A percentile compares a stretch with the other conserved stretches of the same genome.
phyloP scores from a whole-genome alignment of 2,888 invertebrate genomes.

The Yponomeuta malinellus region DNA sequence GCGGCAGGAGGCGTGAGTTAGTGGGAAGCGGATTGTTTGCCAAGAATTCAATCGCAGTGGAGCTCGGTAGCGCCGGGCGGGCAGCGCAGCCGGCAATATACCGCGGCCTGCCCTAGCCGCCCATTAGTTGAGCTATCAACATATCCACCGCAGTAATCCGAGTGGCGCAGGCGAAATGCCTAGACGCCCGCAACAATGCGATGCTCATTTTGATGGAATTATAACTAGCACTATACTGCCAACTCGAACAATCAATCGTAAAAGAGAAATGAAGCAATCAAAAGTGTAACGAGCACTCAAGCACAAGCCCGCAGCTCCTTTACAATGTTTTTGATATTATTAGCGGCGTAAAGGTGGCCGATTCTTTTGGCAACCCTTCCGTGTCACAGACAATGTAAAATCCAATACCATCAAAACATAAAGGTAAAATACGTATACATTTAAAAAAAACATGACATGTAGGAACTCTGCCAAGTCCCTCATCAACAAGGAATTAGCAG shows the following conservation, averaged over 20 bases:
- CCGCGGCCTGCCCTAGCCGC: slow-evolving; percentile 30
- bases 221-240: slow-evolving; percentile 20
- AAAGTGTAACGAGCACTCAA: slow-evolving; percentile 22
- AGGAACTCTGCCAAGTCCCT: no score
- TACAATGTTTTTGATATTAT: slow-evolving; percentile 14
- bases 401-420: slow-evolving; percentile 27
- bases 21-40: slow-evolving; percentile 36
- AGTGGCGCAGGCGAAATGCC: slow-evolving; percentile 22
- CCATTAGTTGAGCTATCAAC: slow-evolving; percentile 50
- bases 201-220: slow-evolving; percentile 26
- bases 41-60: slow-evolving; percentile 51
- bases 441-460: no score
- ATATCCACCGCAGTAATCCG: slow-evolving; percentile 36
- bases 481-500: no score
- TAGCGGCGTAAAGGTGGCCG: background rate
- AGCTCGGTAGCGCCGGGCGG: background rate
- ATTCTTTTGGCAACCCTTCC: slow-evolving; percentile 33
- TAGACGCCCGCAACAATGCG: slow-evolving; percentile 28
- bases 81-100: slow-evolving; percentile 34
- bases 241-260: slow-evolving; percentile 6
- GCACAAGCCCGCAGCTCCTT: background rate
- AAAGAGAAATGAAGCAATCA: slow-evolving; percentile 14
- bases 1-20: slow-evolving; percentile 21
- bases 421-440: no score
- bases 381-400: slow-evolving; percentile 44